These are phyloP conservation scores for Sebastes melanostomus DNA, from an alignment of 2,797 vertebrate species.

Conservation along the genomic window DNA sequence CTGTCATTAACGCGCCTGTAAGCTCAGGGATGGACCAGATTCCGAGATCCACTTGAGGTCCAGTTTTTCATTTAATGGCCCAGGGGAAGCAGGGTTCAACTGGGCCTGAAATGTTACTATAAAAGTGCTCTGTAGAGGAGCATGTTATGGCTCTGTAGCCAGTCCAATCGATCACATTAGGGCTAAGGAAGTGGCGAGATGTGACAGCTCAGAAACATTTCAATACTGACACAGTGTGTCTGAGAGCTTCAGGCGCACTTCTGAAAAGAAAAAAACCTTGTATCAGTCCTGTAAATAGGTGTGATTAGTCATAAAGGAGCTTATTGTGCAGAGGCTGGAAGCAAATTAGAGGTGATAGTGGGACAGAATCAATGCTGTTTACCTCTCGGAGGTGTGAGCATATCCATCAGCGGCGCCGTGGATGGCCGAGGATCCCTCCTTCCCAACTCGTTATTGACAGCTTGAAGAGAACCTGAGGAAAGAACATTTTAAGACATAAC, in stretches of 20 bases:
- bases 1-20: conserved; percentile 77
- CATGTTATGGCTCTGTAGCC: conserved; percentile 69
- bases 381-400: conserved; percentile 85
- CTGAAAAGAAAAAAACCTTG: conserved; percentile 58
- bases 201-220: conserved; percentile 82
- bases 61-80: conserved; percentile 80
- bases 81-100: conserved; percentile 71
- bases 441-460: conserved; percentile 81
- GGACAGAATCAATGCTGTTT: conserved; percentile 89
- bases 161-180: conserved; percentile 79
- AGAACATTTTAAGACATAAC: conserved; percentile 80
- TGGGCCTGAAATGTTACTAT: conserved; percentile 81
- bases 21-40: conserved; percentile 72
- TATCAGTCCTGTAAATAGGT: conserved; percentile 81
- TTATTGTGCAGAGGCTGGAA: conserved; percentile 80
- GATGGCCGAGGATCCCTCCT: conserved; percentile 79
- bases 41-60: conserved; percentile 72
- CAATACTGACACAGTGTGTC: conserved; percentile 74
- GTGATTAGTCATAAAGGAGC: conserved; percentile 85
- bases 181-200: conserved; percentile 75
- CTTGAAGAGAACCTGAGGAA: conserved; percentile 81
- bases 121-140: conserved; percentile 73
- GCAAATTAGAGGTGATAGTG: conserved; percentile 85
- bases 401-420: conserved; percentile 85
- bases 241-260: conserved; percentile 71